Percentiles rank a stretch among this genome's conserved stretches.
phyloP scores from a whole-genome alignment of 2,113 vertebrate species.

The Vidua chalybeata region DNA sequence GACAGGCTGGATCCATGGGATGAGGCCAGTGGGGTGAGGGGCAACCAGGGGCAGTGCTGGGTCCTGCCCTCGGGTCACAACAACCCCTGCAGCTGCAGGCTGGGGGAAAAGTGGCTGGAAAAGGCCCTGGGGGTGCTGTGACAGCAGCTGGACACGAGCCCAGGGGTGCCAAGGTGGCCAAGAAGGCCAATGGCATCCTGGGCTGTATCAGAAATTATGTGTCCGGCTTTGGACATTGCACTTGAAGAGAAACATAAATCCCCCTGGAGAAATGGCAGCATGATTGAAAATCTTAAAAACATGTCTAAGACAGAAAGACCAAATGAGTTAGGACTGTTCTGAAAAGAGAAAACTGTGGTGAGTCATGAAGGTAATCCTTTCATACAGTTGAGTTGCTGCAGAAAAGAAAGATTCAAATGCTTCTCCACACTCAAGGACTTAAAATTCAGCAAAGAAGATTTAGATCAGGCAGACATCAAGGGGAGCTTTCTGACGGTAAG shows the following conservation, averaged over 20 bases:
- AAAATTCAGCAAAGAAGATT: background rate
- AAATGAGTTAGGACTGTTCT: background rate
- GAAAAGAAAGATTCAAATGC: background rate
- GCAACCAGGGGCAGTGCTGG: background rate
- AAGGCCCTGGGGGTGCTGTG: background rate
- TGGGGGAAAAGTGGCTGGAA: background rate
- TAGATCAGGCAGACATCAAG: background rate
- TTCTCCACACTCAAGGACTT: background rate
- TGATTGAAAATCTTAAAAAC: background rate
- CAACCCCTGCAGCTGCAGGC: background rate
- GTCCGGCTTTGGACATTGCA: background rate
- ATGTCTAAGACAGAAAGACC: background rate
- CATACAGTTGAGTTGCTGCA: background rate
- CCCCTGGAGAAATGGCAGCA: background rate
- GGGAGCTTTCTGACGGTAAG: background rate
- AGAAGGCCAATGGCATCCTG: background rate
- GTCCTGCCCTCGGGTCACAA: background rate
- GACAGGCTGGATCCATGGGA: background rate
- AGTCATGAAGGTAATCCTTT: background rate
- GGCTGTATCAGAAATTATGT: background rate
- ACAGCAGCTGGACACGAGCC: background rate
- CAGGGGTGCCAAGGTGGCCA: background rate
- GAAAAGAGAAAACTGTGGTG: background rate
- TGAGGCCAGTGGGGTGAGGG: background rate
- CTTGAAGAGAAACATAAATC: background rate